Conservation (phyloP, 1,140 invertebrate species). For the Liolophura sinensis region DNA sequence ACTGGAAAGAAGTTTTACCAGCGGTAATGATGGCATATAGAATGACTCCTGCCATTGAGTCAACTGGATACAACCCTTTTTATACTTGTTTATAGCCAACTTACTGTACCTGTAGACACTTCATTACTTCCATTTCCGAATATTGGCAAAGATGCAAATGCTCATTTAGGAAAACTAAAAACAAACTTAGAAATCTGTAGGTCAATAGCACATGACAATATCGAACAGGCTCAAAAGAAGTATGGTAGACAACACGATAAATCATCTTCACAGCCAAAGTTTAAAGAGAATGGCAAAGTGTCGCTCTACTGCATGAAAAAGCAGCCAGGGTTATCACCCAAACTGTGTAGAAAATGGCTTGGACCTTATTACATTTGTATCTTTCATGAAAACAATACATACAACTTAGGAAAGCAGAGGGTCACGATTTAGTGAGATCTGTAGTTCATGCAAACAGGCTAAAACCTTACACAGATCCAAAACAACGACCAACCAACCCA, state of each 20-base stretch:
- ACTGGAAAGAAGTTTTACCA: constrained; percentile 19
- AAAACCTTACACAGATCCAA: constrained; percentile 8
- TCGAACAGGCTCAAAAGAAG: constrained; percentile 14
- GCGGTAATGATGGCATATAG: constrained; percentile 21
- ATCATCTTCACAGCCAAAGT: constrained; percentile 8
- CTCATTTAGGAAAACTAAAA: constrained; percentile 3
- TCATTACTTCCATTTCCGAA: constrained; percentile 2
- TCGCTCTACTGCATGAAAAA: constrained; percentile 1
- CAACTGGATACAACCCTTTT: constrained; percentile 19
- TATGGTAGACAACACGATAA: constrained; percentile 17
- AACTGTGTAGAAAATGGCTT: too few relatives aligned
- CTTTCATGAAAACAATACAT: constrained; percentile 14
- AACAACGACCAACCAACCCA: constrained; percentile 4
- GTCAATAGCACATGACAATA: too few relatives aligned
- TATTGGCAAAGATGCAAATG: not conserved
- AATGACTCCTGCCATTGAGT: constrained; percentile 12
- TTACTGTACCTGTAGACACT: constrained; percentile 17
- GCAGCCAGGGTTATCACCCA: constrained; percentile 5
- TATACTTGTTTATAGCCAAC: constrained; percentile 22
- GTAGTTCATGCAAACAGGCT: constrained; percentile 17
- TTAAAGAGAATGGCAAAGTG: constrained; percentile 14
- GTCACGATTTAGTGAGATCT: constrained; percentile 10
- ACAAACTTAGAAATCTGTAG: constrained; percentile 6
- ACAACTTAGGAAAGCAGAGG: constrained; percentile 8
- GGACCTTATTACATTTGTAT: constrained; percentile 17